phyloP scores from a whole-genome alignment of 2,797 vertebrate genomes.

The Varecia variegata region DNA sequence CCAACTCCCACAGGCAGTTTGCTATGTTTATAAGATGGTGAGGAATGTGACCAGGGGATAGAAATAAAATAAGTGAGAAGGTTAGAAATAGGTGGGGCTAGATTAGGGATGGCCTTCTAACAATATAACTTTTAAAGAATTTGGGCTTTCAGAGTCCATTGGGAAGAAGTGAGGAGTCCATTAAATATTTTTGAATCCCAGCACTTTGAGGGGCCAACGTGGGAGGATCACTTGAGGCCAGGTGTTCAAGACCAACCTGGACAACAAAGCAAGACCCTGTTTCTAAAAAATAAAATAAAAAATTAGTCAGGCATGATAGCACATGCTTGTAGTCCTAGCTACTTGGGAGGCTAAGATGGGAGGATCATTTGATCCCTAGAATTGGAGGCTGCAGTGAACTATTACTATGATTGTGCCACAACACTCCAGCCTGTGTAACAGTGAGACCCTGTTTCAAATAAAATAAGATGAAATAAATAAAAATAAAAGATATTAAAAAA shows the following conservation, averaged over 20 bases:
- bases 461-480: too few relatives aligned
- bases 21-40: neutral
- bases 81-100: neutral
- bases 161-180: neutral
- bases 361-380: neutral
- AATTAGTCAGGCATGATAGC: neutral
- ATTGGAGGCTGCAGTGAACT: neutral
- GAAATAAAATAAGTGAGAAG: neutral
- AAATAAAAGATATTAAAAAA: neutral
- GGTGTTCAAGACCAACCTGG: neutral
- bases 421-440: neutral
- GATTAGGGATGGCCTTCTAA: neutral
- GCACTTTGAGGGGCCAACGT: neutral
- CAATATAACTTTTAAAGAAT: neutral
- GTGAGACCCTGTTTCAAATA: neutral
- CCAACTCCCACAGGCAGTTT: neutral
- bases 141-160: neutral
- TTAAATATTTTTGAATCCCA: neutral
- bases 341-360: neutral
- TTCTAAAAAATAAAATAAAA: neutral
- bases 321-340: neutral
- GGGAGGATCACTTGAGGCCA: neutral
- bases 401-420: neutral
- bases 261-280: neutral
- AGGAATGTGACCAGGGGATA: neutral